phyloP scores from a whole-genome alignment of 1,140 invertebrate species.

The Heliconius hermathena region DNA sequence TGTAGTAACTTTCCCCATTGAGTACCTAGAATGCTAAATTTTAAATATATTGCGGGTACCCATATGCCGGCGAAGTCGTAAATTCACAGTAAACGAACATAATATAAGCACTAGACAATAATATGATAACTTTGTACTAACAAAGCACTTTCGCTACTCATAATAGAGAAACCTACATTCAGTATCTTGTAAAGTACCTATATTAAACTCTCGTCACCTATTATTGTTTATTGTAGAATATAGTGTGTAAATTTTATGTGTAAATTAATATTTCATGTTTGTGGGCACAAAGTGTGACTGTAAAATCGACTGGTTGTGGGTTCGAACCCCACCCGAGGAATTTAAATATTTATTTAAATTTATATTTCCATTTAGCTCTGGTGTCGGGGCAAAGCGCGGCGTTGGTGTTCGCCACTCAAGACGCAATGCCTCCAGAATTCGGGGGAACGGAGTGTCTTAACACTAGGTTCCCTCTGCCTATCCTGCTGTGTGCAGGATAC shows the following conservation, averaged over 20 bases:
- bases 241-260: background rate
- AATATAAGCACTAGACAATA: conserved; percentile 22
- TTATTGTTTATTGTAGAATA: background rate
- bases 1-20: background rate
- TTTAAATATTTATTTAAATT: too few species aligned
- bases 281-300: too few species aligned
- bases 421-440: too few species aligned
- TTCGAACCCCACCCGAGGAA: too few species aligned
- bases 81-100: conserved; percentile 23
- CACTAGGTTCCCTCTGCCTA: too few species aligned
- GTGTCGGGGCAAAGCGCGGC: too few species aligned
- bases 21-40: background rate
- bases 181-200: background rate
- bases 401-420: too few species aligned
- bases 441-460: too few species aligned
- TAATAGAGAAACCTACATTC: conserved; percentile 3
- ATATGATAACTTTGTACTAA: conserved; percentile 21
- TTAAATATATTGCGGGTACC: conserved; percentile 22
- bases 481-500: too few species aligned
- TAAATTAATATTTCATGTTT: too few species aligned
- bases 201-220: background rate
- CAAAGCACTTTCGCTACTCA: conserved; percentile 19
- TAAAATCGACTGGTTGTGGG: too few species aligned
- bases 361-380: too few species aligned
- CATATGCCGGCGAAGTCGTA: conserved; percentile 27